Percentiles rank a stretch among this genome's conserved stretches.
phyloP scores from a whole-genome alignment of 1,140 invertebrate species.

The Drosophila rhopaloa region DNA sequence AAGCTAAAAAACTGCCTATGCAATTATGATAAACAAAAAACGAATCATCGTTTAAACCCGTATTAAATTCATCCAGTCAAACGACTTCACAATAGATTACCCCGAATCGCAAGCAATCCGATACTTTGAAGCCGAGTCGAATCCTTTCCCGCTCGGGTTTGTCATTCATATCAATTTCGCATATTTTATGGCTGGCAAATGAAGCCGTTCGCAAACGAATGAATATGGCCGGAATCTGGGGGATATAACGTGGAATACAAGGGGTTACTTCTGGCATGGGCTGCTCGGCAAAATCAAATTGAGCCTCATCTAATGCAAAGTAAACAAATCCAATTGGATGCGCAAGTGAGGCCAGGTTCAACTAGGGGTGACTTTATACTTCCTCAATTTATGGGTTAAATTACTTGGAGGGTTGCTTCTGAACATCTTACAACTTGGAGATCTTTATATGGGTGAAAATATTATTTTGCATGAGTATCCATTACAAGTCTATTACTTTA shows the following conservation, averaged over 20 bases:
- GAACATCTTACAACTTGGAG: too few relatives aligned
- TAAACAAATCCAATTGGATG: constrained; percentile 43
- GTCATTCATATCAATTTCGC: constrained; percentile 60
- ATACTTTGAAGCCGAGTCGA: constrained; percentile 8
- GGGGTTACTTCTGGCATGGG: constrained; percentile 9
- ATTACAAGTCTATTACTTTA: too few relatives aligned
- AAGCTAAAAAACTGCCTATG: too few relatives aligned
- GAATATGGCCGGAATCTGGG: constrained; percentile 17
- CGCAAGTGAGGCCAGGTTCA: constrained; percentile 26
- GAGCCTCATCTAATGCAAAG: constrained; percentile 20
- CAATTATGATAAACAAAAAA: constrained; percentile 1
- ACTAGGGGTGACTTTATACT: background rate
- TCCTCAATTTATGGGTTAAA: background rate
- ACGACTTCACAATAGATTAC: constrained; percentile 72
- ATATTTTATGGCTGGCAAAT: constrained; percentile 54
- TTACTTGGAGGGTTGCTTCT: background rate
- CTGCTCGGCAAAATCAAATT: constrained; percentile 22
- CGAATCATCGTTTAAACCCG: constrained; percentile 35
- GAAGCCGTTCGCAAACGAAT: constrained; percentile 33
- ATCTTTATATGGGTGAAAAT: background rate
- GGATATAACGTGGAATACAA: constrained; percentile 16
- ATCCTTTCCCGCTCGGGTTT: constrained; percentile 15
- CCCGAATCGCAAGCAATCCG: constrained; percentile 15
- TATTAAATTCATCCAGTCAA: constrained; percentile 48
- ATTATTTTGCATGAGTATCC: too few relatives aligned